Base-by-base conservation (phyloP, 2,797 vertebrate species). In the Girardinus metallicus region DNA sequence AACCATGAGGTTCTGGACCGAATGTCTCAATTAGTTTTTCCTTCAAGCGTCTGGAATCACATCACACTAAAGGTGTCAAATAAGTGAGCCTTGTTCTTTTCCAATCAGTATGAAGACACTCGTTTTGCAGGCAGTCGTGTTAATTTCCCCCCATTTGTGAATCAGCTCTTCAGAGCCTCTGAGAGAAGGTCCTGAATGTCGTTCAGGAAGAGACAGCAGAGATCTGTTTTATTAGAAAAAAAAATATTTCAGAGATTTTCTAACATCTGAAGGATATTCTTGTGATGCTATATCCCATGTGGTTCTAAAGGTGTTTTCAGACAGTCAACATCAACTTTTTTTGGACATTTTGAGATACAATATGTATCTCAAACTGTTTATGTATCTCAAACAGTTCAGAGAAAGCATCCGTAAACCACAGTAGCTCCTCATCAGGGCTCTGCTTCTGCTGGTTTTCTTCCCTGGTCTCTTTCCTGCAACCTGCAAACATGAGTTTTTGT, bases 151-250 rank as follows among this genome's bases (percentile, higher is more conserved):
- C n/a, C 46, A 64, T 51, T 72, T 12, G 15, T 81, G 80, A 68
- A 26, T 41, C 55, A 75, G 62, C 62, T 79, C 41, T 68, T 84
- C 47, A 80, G 29, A 70, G 60, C 34, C 53, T 83, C 74, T 80
- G 39, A 86, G 82, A 90, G 34, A 73, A 85, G 81, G 23, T 36
- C 41, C 43, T 47, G 55, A 36, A 74, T 31, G 74, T 78, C 78
- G 46, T 80, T 71, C 34, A 77, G 36, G 75, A 88, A 57, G 49
- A 72, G 44, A 16, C 53, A 82, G 74, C 78, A 82, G 49, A 47
- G 70, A 77, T 47, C 70, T 76, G 72, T 60, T 70, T 72, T 78
- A 75, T 71, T 55, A 57, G 53, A 57, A 72, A 49, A 55, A 5
- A 74, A 78, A 78, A 34, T 49, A 39, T 66, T 46, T 39, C 5